Evolutionary conservation across 1,140 invertebrate species (phyloP).

Genomic region (Trichonephila clavipes): DNA sequence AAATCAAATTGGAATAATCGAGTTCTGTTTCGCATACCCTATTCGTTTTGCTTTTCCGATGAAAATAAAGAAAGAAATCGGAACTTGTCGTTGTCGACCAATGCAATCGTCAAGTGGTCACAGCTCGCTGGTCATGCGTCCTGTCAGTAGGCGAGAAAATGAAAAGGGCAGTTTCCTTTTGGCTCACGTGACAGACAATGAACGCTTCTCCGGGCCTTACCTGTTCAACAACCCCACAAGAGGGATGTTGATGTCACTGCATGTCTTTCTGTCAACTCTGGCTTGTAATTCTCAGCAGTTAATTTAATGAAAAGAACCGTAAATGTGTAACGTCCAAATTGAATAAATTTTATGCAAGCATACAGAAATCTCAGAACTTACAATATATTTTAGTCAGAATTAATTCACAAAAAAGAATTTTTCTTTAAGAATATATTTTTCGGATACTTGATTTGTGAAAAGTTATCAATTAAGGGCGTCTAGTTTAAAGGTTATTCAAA

Average conservation of each 20-base stretch:
- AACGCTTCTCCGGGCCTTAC: background rate
- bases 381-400: no score
- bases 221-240: background rate
- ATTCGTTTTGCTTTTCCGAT: background rate
- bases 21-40: background rate
- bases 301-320: no score
- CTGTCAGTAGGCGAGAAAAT: background rate
- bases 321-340: no score
- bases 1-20: background rate
- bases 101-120: background rate
- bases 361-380: no score
- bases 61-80: background rate
- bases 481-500: no score
- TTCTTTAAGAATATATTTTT: no score
- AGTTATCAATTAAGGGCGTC: no score
- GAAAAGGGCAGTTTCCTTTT: conserved; percentile 1
- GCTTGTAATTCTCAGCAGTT: no score
- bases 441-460: no score
- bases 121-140: background rate
- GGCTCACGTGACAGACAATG: background rate
- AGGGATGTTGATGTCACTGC: background rate
- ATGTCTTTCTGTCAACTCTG: background rate
- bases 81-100: background rate
- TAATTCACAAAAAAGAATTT: no score
- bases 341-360: no score